Evolutionary conservation across 2,113 vertebrate species (phyloP).

Genomic region (Apus apus): DNA sequence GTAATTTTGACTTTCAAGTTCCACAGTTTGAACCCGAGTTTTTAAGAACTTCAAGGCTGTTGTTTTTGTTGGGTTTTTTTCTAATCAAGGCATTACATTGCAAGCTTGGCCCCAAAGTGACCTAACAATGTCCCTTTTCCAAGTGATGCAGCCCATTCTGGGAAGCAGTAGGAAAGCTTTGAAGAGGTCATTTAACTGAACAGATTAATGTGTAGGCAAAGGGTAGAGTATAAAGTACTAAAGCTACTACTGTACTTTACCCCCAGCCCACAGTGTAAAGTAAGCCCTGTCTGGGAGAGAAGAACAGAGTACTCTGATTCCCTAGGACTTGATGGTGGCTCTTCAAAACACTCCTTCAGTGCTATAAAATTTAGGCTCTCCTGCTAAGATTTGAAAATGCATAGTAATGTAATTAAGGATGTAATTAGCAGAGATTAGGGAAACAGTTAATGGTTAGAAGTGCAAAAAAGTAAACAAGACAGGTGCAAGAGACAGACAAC

Average conservation of each 20-base stretch:
- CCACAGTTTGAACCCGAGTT: background rate
- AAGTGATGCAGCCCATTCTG: slow-evolving; percentile 24
- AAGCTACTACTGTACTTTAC: slow-evolving; percentile 1
- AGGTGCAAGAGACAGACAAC: slow-evolving; percentile 67
- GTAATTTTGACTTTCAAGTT: background rate
- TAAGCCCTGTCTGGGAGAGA: background rate
- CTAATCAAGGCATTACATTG: background rate
- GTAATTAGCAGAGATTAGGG: slow-evolving; percentile 70
- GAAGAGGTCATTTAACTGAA: slow-evolving; percentile 24
- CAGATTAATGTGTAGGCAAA: background rate
- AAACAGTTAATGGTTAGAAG: slow-evolving; percentile 64
- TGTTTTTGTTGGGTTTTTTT: background rate
- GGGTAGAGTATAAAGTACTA: background rate
- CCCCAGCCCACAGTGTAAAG: background rate
- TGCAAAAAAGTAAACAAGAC: slow-evolving; percentile 62
- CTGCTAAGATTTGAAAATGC: slow-evolving; percentile 51
- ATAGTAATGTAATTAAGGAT: slow-evolving; percentile 54
- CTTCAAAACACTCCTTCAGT: slow-evolving; percentile 23
- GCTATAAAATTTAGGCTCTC: slow-evolving; percentile 26
- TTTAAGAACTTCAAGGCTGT: background rate
- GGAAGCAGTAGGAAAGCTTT: slow-evolving; percentile 55
- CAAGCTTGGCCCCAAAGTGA: background rate
- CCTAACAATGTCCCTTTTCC: slow-evolving; percentile 49
- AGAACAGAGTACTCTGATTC: background rate
- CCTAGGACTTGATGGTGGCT: background rate